Percentiles rank a stretch among this genome's conserved stretches.
Conservation (phyloP, 2,888 invertebrate species). For the Heliconius hortense region DNA sequence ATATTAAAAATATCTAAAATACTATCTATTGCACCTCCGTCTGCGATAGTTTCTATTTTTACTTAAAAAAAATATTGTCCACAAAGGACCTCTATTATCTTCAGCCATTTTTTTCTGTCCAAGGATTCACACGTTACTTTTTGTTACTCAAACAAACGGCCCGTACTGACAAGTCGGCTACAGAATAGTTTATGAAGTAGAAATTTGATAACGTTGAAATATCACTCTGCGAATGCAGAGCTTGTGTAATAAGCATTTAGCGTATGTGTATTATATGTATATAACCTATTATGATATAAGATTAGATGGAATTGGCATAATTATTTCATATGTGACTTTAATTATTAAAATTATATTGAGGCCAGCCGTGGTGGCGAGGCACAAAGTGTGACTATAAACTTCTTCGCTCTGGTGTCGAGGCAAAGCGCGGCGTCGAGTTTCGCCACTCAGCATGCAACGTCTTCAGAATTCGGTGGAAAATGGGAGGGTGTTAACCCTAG, state of each 20-base stretch:
- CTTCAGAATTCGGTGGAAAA: too few species aligned
- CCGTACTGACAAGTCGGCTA: slow-evolving; percentile 45
- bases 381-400: too few species aligned
- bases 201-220: slow-evolving; percentile 65
- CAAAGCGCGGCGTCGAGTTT: too few species aligned
- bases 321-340: too few species aligned
- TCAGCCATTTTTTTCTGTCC: slow-evolving; percentile 23
- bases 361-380: too few species aligned
- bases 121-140: slow-evolving; percentile 43
- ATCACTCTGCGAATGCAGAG: slow-evolving; percentile 54
- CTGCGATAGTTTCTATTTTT: slow-evolving; percentile 28
- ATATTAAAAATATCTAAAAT: background rate
- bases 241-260: slow-evolving; percentile 20
- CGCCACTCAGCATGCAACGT: too few species aligned
- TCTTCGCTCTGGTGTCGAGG: too few species aligned
- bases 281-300: background rate
- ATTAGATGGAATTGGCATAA: background rate
- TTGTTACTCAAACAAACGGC: slow-evolving; percentile 45
- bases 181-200: slow-evolving; percentile 61
- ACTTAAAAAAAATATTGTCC: slow-evolving; percentile 28
- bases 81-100: slow-evolving; percentile 23
- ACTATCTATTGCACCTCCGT: slow-evolving; percentile 20
- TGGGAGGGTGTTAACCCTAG: too few species aligned
- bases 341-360: too few species aligned
- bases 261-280: background rate